phyloP scores from a whole-genome alignment of 2,113 vertebrate species.

The Australoheros scitulus region DNA sequence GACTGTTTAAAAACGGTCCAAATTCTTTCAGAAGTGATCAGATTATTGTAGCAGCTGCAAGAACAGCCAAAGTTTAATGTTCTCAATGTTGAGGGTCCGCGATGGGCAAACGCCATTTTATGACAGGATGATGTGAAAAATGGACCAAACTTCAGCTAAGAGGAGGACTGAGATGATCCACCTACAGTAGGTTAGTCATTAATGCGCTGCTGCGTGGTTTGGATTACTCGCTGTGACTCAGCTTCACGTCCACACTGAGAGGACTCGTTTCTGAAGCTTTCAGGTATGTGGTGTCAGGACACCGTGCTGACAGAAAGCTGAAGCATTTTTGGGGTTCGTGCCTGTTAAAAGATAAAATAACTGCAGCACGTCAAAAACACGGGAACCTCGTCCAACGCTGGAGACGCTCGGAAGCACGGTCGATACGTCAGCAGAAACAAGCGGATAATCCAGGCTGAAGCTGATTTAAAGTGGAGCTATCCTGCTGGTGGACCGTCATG shows the following conservation, averaged over 20 bases:
- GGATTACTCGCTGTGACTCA: not conserved
- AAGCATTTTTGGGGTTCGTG: not conserved
- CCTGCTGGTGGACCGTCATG: not conserved
- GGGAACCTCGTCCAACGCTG: not conserved
- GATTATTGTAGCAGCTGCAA: not conserved
- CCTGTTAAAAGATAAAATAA: no score
- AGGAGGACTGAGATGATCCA: no score
- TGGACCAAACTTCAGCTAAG: not conserved
- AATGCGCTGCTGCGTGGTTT: no score
- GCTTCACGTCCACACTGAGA: no score
- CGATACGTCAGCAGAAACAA: not conserved
- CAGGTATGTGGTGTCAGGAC: no score
- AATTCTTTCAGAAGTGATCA: not conserved
- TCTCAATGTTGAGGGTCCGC: not conserved
- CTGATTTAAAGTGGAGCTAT: not conserved
- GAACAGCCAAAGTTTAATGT: not conserved
- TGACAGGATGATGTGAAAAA: not conserved
- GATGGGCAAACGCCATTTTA: not conserved
- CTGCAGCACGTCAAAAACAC: not conserved
- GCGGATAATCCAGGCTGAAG: not conserved
- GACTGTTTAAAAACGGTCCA: no score
- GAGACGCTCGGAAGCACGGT: not conserved
- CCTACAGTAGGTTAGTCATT: fast-evolving
- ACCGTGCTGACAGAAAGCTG: not conserved
- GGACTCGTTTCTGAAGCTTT: no score